A percentile compares a stretch with the other conserved stretches of the same genome.
Conservation (phyloP, 2,888 invertebrate species). For the Cyclophora albipunctata region DNA sequence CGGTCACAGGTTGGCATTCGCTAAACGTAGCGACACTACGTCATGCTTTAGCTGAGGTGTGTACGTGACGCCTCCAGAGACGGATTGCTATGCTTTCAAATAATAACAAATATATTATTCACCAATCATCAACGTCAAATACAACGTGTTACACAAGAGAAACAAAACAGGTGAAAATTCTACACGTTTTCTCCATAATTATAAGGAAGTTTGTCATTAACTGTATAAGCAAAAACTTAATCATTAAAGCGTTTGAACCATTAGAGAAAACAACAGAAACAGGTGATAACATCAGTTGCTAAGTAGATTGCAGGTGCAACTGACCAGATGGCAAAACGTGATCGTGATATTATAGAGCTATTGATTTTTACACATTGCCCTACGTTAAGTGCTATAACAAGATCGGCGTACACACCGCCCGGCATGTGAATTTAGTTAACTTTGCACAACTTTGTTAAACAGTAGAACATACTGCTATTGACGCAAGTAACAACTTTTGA, state of each 20-base stretch:
- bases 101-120: too few relatives aligned
- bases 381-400: slow-evolving; percentile 37
- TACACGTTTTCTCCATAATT: not conserved
- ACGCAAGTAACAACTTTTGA: slow-evolving; percentile 42
- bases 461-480: slow-evolving; percentile 43
- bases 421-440: slow-evolving; percentile 24
- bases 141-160: too few relatives aligned
- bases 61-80: slow-evolving; percentile 40
- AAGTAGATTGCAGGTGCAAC: slow-evolving; percentile 4
- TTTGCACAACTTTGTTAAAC: slow-evolving; percentile 51
- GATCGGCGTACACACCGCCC: slow-evolving; percentile 35
- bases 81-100: slow-evolving; percentile 20
- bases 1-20: slow-evolving; percentile 37
- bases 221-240: too few relatives aligned
- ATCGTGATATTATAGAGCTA: slow-evolving; percentile 29
- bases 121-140: too few relatives aligned
- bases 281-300: slow-evolving; percentile 3
- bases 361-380: slow-evolving; percentile 28
- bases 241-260: not conserved
- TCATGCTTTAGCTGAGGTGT: slow-evolving; percentile 59
- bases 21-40: slow-evolving; percentile 60
- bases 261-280: slow-evolving; percentile 5
- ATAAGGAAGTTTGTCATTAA: too few relatives aligned
- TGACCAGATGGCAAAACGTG: slow-evolving; percentile 8
- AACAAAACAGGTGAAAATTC: not conserved